phyloP scores from a whole-genome alignment of 1,140 invertebrate species.

The Rhagoletis zephyria region DNA sequence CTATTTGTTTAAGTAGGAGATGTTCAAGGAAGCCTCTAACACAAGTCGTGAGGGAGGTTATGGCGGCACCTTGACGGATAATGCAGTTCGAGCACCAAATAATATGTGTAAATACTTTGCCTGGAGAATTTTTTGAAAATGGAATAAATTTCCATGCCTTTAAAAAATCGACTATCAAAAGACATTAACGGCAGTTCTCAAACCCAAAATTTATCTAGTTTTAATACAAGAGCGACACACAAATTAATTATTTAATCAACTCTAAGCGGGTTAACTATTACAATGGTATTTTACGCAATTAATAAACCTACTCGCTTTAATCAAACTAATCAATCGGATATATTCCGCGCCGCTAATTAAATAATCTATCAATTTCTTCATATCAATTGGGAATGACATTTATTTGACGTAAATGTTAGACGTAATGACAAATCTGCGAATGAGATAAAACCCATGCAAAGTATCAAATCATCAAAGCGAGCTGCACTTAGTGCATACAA shows the following conservation, averaged over 20 bases:
- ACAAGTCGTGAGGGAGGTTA: too few species aligned
- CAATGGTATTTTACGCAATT: slow-evolving; percentile 11
- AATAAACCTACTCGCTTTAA: slow-evolving; percentile 45
- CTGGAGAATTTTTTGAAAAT: too few species aligned
- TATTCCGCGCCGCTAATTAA: slow-evolving; percentile 30
- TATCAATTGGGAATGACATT: slow-evolving; percentile 43
- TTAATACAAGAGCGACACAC: too few species aligned
- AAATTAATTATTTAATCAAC: slow-evolving; percentile 18
- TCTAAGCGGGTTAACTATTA: slow-evolving; percentile 14
- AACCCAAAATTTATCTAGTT: too few species aligned
- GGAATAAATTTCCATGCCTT: too few species aligned
- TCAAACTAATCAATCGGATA: slow-evolving; percentile 48
- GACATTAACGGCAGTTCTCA: too few species aligned
- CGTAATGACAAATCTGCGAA: slow-evolving; percentile 49
- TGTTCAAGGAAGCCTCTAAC: too few species aligned
- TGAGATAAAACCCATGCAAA: slow-evolving; percentile 43
- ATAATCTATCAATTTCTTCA: slow-evolving; percentile 44
- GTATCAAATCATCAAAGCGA: slow-evolving; percentile 41
- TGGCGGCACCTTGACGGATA: too few species aligned
- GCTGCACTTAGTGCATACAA: background rate
- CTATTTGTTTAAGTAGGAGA: too few species aligned
- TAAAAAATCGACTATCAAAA: too few species aligned
- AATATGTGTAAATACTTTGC: too few species aligned
- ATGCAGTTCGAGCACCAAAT: too few species aligned
- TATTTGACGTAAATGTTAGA: slow-evolving; percentile 45